Percentiles rank a stretch among this genome's conserved stretches.
Conservation (phyloP, 2,113 vertebrate genomes). For the Mugil cephalus region DNA sequence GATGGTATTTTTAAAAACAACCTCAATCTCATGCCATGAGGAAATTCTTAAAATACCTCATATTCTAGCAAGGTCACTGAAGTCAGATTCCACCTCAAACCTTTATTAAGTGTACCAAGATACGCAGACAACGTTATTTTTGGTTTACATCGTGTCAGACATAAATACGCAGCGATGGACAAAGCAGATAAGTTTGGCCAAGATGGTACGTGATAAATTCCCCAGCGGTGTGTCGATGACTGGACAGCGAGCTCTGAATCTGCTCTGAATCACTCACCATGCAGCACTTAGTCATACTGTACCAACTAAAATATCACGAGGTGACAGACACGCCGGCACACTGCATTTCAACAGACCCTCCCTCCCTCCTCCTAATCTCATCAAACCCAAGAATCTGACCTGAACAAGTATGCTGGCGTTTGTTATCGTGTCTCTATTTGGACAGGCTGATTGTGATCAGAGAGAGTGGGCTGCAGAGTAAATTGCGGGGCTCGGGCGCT, state of each 20-base stretch:
- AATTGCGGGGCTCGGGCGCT: not conserved
- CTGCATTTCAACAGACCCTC: constrained; percentile 8
- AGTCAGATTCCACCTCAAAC: not conserved
- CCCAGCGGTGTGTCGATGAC: constrained; percentile 56
- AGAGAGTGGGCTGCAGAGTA: constrained; percentile 18
- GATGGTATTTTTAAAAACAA: constrained; percentile 18
- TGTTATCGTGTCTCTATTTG: constrained; percentile 37
- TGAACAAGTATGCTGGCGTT: not conserved
- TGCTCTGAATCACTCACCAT: constrained; percentile 58
- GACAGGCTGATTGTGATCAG: constrained; percentile 42
- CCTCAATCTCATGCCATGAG: not conserved
- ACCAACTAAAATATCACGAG: constrained; percentile 43
- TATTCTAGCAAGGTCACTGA: not conserved
- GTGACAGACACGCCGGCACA: constrained; percentile 6
- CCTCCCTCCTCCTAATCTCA: constrained; percentile 35
- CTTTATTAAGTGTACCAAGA: not conserved
- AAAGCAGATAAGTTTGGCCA: constrained; percentile 20
- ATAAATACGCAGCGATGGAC: constrained; percentile 41
- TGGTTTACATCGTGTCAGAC: no score
- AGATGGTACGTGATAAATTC: constrained; percentile 50
- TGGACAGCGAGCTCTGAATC: constrained; percentile 25
- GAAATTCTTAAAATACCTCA: not conserved
- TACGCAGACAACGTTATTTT: not conserved
- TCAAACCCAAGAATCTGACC: constrained; percentile 27
- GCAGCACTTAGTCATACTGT: constrained; percentile 48